A percentile compares a stretch with the other conserved stretches of the same genome.
phyloP scores from a whole-genome alignment of 2,797 vertebrate genomes.

The Pseudomugil gertrudae region DNA sequence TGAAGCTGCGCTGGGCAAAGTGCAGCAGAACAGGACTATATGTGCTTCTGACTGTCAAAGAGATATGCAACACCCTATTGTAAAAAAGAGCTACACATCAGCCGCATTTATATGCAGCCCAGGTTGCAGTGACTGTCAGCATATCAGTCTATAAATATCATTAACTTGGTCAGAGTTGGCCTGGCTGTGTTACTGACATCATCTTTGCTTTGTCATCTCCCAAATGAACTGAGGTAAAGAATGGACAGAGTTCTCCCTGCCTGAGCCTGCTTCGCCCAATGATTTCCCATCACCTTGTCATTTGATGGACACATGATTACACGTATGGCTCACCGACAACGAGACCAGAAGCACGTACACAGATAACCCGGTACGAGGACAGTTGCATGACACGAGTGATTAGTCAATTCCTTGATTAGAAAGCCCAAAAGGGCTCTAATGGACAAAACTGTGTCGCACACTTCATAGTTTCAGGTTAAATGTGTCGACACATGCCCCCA shows the following conservation, averaged over 20 bases:
- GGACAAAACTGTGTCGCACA: not conserved
- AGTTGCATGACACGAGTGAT: not conserved
- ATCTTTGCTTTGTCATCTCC: slow-evolving; percentile 57
- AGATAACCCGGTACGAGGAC: slow-evolving; percentile 38
- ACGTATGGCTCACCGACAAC: slow-evolving; percentile 30
- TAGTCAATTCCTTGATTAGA: not conserved
- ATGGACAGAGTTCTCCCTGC: slow-evolving; percentile 38
- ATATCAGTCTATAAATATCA: not conserved
- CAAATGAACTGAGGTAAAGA: slow-evolving; percentile 35
- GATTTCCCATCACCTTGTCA: slow-evolving; percentile 49
- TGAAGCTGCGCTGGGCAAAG: slow-evolving; percentile 70
- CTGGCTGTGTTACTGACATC: slow-evolving; percentile 81
- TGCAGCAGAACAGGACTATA: slow-evolving; percentile 60
- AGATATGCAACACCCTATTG: slow-evolving; percentile 77
- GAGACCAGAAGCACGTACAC: slow-evolving; percentile 57
- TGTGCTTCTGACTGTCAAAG: slow-evolving; percentile 58
- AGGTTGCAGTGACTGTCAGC: slow-evolving; percentile 72
- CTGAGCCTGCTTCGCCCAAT: slow-evolving; percentile 41
- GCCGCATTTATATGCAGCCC: slow-evolving; percentile 79
- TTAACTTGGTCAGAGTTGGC: slow-evolving; percentile 23
- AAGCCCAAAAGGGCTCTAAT: not conserved
- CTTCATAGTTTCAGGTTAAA: not conserved
- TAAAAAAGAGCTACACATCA: slow-evolving; percentile 72
- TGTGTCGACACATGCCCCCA: no score
- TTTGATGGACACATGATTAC: slow-evolving; percentile 39